phyloP scores from a whole-genome alignment of 2,888 invertebrate species.

The Meta bourneti region DNA sequence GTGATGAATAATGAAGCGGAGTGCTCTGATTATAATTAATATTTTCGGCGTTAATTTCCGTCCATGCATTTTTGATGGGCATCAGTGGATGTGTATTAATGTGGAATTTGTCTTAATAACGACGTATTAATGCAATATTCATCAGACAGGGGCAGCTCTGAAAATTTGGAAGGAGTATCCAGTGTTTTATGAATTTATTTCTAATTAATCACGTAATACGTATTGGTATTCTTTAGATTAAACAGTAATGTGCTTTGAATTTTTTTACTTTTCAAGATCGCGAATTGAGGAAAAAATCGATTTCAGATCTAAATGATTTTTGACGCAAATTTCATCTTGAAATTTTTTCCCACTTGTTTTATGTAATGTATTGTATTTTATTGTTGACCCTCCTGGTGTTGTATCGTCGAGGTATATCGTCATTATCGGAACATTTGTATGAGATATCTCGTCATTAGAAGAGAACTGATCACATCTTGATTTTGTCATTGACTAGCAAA shows the following conservation, averaged over 20 bases:
- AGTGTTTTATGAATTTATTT: background rate
- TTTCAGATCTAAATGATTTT: slow-evolving; percentile 6
- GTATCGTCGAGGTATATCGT: too few relatives aligned
- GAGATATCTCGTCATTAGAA: too few relatives aligned
- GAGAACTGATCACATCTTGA: too few relatives aligned
- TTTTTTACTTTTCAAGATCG: too few relatives aligned
- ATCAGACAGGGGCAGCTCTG: background rate
- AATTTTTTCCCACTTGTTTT: background rate
- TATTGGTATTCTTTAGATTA: background rate
- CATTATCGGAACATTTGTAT: too few relatives aligned
- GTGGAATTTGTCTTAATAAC: background rate
- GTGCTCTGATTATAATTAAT: background rate
- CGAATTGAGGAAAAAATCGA: too few relatives aligned
- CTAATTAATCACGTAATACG: background rate
- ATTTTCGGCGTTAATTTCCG: background rate
- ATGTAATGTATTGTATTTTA: too few relatives aligned
- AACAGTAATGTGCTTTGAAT: background rate
- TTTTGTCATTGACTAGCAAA: too few relatives aligned
- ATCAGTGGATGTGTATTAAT: background rate
- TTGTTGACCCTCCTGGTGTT: too few relatives aligned
- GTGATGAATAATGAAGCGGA: background rate
- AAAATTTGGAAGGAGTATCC: background rate
- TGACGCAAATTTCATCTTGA: slow-evolving; percentile 19
- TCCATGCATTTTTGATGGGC: background rate
- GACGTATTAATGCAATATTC: background rate